These are phyloP conservation scores for Dryoscopus gambensis DNA, from an alignment of 2,113 vertebrate species.

Conservation along the genomic window DNA sequence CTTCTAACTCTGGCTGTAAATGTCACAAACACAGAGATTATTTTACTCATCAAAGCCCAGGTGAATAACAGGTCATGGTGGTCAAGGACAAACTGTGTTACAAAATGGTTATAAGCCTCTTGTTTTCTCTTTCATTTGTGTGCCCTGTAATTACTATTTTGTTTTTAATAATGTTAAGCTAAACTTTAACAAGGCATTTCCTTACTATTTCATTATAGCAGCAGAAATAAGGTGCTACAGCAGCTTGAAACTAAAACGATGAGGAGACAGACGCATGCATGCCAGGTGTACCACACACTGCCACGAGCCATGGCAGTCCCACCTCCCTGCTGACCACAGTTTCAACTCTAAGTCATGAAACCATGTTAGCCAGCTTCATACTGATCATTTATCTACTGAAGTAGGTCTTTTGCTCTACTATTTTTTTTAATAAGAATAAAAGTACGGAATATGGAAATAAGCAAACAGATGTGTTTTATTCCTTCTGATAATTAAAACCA, in stretches of 20 bases:
- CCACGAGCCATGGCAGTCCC: background rate
- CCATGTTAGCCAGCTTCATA: background rate
- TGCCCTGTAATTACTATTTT: slow-evolving; percentile 34
- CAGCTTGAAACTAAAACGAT: background rate
- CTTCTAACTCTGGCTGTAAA: background rate
- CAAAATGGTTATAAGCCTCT: slow-evolving; percentile 7
- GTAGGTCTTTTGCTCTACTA: background rate
- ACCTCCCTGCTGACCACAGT: background rate
- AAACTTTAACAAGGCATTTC: slow-evolving; percentile 44
- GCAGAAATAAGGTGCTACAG: background rate
- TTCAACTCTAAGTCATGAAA: background rate
- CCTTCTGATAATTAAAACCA: background rate
- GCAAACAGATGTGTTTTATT: background rate
- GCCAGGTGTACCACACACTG: background rate
- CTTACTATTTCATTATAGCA: slow-evolving; percentile 1
- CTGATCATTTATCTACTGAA: background rate
- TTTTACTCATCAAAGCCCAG: background rate
- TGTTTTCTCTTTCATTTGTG: slow-evolving; percentile 25
- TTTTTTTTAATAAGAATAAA: background rate
- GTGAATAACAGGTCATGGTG: background rate
- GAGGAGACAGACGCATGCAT: fast-evolving
- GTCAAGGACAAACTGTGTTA: background rate
- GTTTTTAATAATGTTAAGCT: background rate
- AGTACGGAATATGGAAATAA: background rate
- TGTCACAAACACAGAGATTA: background rate